Percentiles rank a stretch among this genome's conserved stretches.
Conservation (phyloP, 2,797 vertebrate genomes). For the Taenioides sp. region DNA sequence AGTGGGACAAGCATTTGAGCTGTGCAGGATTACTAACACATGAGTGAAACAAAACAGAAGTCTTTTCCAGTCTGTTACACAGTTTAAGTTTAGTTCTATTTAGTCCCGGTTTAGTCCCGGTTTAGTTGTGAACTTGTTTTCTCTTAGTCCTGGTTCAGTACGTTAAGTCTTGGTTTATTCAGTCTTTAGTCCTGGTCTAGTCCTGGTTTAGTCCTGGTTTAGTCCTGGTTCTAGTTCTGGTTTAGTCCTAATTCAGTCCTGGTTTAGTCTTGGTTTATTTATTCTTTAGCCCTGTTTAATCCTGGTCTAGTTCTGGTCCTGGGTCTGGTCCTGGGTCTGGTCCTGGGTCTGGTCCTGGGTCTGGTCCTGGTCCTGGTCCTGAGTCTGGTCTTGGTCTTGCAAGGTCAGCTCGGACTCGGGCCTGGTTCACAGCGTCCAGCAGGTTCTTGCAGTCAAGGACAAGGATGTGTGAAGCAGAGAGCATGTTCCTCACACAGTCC, state of each 20-base stretch:
- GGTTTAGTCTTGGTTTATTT: neutral
- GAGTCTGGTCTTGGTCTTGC: conserved; percentile 65
- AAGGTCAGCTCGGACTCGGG: conserved; percentile 80
- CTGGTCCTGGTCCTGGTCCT: neutral
- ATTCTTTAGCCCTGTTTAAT: neutral
- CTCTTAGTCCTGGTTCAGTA: neutral
- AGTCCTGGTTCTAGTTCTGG: neutral
- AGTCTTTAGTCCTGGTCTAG: no score
- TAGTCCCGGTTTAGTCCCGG: neutral
- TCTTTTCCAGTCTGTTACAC: no score
- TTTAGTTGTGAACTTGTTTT: neutral
- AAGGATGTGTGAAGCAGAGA: conserved; percentile 85
- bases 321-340: neutral
- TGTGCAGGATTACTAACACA: neutral
- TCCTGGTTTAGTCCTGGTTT: neutral
- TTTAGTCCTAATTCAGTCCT: neutral
- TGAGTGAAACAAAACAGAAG: neutral
- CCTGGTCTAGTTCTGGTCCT: neutral
- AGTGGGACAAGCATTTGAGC: neutral
- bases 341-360: neutral
- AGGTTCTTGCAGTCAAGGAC: conserved; percentile 91
- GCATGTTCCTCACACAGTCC: conserved; percentile 89
- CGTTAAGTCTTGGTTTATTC: no score
- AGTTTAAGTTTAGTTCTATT: neutral
- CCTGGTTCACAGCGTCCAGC: conserved; percentile 89